A percentile compares a stretch with the other conserved stretches of the same genome.
phyloP scores from a whole-genome alignment of 2,888 invertebrate species.

The Trichogramma evanescens region DNA sequence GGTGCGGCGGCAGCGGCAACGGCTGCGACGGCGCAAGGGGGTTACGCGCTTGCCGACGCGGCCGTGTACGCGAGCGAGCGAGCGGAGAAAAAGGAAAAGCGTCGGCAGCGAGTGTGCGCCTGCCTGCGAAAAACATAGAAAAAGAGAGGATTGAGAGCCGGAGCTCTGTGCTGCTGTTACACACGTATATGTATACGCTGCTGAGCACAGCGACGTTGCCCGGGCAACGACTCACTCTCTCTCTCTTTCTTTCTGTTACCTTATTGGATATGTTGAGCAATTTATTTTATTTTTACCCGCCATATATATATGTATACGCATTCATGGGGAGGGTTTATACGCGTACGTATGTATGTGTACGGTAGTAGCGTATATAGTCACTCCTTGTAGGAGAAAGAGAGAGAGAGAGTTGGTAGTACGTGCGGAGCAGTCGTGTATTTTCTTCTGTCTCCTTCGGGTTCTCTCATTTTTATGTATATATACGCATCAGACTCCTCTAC shows the following conservation, averaged over 20 bases:
- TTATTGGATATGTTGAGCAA: conserved; percentile 48
- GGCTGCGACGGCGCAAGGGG: too few species aligned
- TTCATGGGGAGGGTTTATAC: too few species aligned
- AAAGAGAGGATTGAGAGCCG: neutral
- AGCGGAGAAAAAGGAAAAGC: neutral
- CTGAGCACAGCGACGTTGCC: conserved; percentile 32
- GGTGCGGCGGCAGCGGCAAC: neutral
- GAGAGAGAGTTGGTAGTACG: too few species aligned
- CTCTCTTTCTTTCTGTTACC: conserved; percentile 30
- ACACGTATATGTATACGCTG: neutral
- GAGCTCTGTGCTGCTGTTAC: neutral
- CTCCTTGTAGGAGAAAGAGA: too few species aligned
- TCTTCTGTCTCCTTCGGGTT: too few species aligned
- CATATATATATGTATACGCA: neutral
- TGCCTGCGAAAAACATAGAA: conserved; percentile 16
- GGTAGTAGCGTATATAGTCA: too few species aligned
- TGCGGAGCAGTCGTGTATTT: too few species aligned
- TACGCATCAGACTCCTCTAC: too few species aligned
- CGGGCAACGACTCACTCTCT: conserved; percentile 41
- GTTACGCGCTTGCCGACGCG: too few species aligned
- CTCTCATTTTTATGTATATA: too few species aligned
- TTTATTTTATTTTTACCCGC: conserved; percentile 44
- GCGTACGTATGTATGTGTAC: too few species aligned
- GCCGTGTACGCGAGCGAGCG: neutral
- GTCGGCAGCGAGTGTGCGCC: too few species aligned